Conservation (phyloP, 2,797 vertebrate genomes). For the Coregonus ussuriensis region DNA sequence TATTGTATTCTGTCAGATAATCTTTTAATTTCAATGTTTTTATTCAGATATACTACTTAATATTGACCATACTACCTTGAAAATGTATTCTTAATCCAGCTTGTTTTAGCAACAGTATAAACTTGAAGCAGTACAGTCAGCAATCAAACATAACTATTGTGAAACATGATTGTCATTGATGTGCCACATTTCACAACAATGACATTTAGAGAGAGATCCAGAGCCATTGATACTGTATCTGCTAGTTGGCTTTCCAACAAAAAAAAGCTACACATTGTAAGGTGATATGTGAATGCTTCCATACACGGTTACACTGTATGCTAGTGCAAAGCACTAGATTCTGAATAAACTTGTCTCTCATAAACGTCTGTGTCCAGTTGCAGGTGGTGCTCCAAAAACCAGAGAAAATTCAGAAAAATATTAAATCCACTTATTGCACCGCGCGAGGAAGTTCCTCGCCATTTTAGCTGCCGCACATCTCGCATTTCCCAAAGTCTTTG, state of each 20-base stretch:
- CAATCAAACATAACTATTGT: not conserved
- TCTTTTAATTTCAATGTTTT: not conserved
- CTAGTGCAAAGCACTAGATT: too few species aligned
- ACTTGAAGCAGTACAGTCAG: not conserved
- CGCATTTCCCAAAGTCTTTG: too few species aligned
- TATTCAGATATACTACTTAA: not conserved
- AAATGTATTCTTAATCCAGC: not conserved
- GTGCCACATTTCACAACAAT: not conserved
- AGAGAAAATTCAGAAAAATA: too few species aligned
- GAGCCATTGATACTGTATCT: not conserved
- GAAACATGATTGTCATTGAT: not conserved
- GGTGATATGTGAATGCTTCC: too few species aligned
- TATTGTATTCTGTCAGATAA: not conserved
- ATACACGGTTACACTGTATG: too few species aligned
- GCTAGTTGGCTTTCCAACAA: not conserved
- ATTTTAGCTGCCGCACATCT: too few species aligned
- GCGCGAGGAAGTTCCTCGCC: too few species aligned
- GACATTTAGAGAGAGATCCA: not conserved
- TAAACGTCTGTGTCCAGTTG: too few species aligned
- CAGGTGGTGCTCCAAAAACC: too few species aligned
- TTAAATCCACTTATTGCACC: too few species aligned
- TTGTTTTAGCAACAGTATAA: not conserved
- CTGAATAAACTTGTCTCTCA: too few species aligned
- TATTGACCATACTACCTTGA: not conserved
- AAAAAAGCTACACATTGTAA: too few species aligned